A percentile compares a stretch with the other conserved stretches of the same genome.
Evolutionary conservation across 2,113 vertebrate species (phyloP).

Genomic region (Myanophis thanlyinensis): DNA sequence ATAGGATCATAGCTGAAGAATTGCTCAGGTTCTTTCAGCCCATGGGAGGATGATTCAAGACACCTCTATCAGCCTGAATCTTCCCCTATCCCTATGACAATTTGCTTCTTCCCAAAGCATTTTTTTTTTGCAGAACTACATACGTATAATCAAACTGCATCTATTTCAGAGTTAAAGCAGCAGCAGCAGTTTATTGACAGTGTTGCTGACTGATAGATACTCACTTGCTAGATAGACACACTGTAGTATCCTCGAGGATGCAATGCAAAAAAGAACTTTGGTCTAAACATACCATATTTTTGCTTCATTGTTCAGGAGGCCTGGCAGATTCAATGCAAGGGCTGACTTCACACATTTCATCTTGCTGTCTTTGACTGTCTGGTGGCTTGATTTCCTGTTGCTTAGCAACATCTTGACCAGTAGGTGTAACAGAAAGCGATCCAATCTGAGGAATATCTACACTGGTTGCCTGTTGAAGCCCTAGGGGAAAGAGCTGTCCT

Average conservation of each 20-base stretch:
- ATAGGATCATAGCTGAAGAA: not conserved
- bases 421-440: not conserved
- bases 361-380: rapidly evolving
- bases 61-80: not conserved
- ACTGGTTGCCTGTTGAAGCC: not conserved
- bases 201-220: not conserved
- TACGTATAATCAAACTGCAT: not conserved
- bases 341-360: not conserved
- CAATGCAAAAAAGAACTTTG: not conserved
- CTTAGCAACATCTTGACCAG: slow-evolving; percentile 9
- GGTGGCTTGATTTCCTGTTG: not conserved
- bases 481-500: not conserved
- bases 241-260: not conserved
- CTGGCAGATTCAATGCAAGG: not conserved
- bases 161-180: not conserved
- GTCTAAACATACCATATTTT: slow-evolving; percentile 38
- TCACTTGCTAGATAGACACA: not conserved
- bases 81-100: not conserved
- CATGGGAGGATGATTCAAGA: not conserved
- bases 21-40: not conserved
- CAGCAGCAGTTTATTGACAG: not conserved
- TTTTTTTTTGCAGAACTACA: not conserved
- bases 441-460: not conserved
- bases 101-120: not conserved
- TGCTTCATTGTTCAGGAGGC: not conserved